Conservation (phyloP, 2,888 invertebrate genomes). For the Nudaria mundana region DNA sequence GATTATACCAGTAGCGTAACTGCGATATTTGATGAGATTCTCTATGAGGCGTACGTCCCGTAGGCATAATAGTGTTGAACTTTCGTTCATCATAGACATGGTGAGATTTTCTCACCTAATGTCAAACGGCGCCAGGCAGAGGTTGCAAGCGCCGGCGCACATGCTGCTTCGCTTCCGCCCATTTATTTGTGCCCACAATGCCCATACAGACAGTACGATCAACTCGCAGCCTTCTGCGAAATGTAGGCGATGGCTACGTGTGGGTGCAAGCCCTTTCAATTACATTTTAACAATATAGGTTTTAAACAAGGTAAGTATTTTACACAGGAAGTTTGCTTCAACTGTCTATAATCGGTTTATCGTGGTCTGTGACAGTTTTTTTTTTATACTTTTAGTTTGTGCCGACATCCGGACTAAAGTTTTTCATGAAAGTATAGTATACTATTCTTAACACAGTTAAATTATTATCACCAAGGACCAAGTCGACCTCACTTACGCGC, state of each 20-base stretch:
- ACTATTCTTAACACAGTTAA: no score
- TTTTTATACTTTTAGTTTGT: no score
- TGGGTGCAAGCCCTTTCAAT: constrained; percentile 52
- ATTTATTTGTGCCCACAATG: constrained; percentile 70
- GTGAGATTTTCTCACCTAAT: constrained; percentile 72
- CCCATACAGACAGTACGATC: constrained; percentile 46
- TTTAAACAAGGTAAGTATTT: constrained; percentile 8
- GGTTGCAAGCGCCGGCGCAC: constrained; percentile 61
- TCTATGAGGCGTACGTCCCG: constrained; percentile 22
- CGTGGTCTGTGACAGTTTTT: no score
- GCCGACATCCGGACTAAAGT: no score
- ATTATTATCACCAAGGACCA: no score
- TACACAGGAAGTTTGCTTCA: constrained; percentile 8
- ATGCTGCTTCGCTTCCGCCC: constrained; percentile 57
- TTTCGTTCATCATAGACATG: constrained; percentile 28
- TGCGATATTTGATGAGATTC: no score
- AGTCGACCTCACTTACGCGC: no score
- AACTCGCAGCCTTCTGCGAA: constrained; percentile 65
- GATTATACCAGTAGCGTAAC: no score
- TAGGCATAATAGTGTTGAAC: constrained; percentile 24
- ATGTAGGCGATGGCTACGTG: constrained; percentile 70
- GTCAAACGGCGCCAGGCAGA: constrained; percentile 55
- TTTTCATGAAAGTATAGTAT: no score
- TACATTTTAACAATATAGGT: constrained; percentile 61
- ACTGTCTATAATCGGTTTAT: constrained; percentile 8